A percentile compares a stretch with the other conserved stretches of the same genome.
Evolutionary conservation across 2,797 vertebrate genomes (phyloP).

Genomic region (Euthynnus affinis): DNA sequence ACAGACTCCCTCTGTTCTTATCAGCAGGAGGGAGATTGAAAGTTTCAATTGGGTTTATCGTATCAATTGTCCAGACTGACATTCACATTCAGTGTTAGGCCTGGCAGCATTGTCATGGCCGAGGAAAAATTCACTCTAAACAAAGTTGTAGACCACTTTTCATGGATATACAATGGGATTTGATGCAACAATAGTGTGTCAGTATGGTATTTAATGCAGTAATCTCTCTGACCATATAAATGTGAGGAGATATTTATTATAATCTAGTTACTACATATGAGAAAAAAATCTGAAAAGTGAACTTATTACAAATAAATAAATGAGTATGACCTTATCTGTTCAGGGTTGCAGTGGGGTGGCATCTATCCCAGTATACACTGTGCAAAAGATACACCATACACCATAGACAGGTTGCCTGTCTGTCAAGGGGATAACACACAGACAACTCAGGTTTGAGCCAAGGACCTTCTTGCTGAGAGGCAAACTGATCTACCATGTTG

Average conservation of each 20-base stretch:
- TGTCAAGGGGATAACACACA: conserved; percentile 15
- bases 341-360: too few relatives aligned
- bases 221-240: background rate
- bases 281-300: background rate
- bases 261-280: background rate
- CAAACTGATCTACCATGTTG: conserved; percentile 12
- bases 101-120: conserved; percentile 57
- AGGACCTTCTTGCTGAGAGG: conserved; percentile 25
- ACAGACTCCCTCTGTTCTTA: conserved; percentile 71
- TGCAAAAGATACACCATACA: background rate
- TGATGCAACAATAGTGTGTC: background rate
- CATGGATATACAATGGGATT: conserved; percentile 20
- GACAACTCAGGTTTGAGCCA: conserved; percentile 10
- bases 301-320: background rate
- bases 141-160: conserved; percentile 27
- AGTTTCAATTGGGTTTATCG: conserved; percentile 79
- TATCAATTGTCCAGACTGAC: conserved; percentile 79
- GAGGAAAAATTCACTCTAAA: conserved; percentile 37
- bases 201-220: background rate
- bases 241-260: background rate
- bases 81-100: conserved; percentile 56
- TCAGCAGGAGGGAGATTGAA: conserved; percentile 78
- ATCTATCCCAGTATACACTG: conserved; percentile 3
- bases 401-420: background rate
- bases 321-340: background rate